Percentiles rank a stretch among this genome's conserved stretches.
Conservation (phyloP, 1,140 invertebrate species). For the Lepidostoma basale region DNA sequence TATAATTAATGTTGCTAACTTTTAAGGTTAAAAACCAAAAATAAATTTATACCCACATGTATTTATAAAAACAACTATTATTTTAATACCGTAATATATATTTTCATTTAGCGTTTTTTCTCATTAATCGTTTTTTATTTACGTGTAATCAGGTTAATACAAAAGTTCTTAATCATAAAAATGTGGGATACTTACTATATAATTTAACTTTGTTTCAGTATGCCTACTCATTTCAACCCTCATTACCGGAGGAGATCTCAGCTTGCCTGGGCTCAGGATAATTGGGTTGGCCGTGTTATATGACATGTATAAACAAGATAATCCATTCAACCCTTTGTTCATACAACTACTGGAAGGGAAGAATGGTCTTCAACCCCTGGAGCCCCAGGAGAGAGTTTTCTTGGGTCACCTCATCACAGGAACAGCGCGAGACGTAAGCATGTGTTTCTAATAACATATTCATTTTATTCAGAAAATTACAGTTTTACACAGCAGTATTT, state of each 20-base stretch:
- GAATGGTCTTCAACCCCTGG: constrained; percentile 51
- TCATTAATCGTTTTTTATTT: too few species aligned
- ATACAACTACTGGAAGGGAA: constrained; percentile 58
- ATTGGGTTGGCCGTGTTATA: constrained; percentile 76
- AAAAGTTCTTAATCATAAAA: too few species aligned
- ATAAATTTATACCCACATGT: too few species aligned
- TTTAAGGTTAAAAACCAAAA: too few species aligned
- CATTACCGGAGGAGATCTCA: constrained; percentile 58
- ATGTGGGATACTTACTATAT: too few species aligned
- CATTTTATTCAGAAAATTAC: neutral
- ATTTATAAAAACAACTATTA: constrained; percentile 36
- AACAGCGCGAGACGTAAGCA: constrained; percentile 55
- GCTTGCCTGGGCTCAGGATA: constrained; percentile 66
- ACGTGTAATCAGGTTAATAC: too few species aligned
- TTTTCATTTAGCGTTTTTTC: too few species aligned
- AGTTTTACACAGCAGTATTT: too few species aligned
- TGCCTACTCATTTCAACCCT: constrained; percentile 57
- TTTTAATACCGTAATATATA: constrained; percentile 38
- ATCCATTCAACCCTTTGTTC: constrained; percentile 56
- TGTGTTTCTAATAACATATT: neutral
- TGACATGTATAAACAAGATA: constrained; percentile 75
- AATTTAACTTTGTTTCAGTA: constrained; percentile 51
- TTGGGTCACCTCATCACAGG: constrained; percentile 53
- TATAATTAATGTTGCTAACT: too few species aligned
- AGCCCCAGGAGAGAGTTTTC: constrained; percentile 55